These are phyloP conservation scores for Ceyx margarethae DNA, from an alignment of 2,113 vertebrate species.

Conservation along the genomic window DNA sequence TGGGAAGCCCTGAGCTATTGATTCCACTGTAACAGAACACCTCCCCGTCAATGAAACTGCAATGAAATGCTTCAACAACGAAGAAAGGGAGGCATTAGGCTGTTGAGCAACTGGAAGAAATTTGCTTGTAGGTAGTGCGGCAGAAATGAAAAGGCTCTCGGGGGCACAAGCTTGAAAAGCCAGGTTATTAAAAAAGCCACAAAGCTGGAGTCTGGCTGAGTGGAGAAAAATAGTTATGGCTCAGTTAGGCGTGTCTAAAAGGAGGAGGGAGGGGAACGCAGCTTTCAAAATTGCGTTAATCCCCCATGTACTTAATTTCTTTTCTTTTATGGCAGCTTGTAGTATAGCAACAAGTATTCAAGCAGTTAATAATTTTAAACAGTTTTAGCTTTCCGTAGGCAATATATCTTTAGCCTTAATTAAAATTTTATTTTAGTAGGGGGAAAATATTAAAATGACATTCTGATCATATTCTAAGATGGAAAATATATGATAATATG, in stretches of 20 bases:
- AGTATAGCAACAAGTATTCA: conserved; percentile 85
- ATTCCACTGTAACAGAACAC: conserved; percentile 97
- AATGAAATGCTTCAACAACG: conserved; percentile 96
- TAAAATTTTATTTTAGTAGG: conserved; percentile 77
- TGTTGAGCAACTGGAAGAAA: conserved; percentile 94
- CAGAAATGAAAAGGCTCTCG: conserved; percentile 85
- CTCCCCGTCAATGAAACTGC: conserved; percentile 93
- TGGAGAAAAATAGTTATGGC: conserved; percentile 89
- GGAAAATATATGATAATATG: conserved; percentile 73
- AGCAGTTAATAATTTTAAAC: conserved; percentile 83
- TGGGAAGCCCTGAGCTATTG: conserved; percentile 92
- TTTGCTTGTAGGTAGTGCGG: conserved; percentile 88
- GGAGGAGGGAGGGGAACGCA: conserved; percentile 77
- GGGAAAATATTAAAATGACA: conserved; percentile 75
- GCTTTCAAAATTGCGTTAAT: conserved; percentile 92
- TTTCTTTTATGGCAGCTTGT: conserved; percentile 81
- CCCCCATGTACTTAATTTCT: conserved; percentile 91
- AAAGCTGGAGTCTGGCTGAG: conserved; percentile 91
- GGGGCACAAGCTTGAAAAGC: conserved; percentile 88
- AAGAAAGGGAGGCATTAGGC: conserved; percentile 89
- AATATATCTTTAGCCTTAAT: conserved; percentile 78
- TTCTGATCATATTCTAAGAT: conserved; percentile 67
- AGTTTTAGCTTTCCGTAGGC: conserved; percentile 78
- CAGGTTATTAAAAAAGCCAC: conserved; percentile 96
- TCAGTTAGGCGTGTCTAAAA: conserved; percentile 87